Conservation (phyloP, 64 coral and sea anemone genomes). For the Montipora cactus region DNA sequence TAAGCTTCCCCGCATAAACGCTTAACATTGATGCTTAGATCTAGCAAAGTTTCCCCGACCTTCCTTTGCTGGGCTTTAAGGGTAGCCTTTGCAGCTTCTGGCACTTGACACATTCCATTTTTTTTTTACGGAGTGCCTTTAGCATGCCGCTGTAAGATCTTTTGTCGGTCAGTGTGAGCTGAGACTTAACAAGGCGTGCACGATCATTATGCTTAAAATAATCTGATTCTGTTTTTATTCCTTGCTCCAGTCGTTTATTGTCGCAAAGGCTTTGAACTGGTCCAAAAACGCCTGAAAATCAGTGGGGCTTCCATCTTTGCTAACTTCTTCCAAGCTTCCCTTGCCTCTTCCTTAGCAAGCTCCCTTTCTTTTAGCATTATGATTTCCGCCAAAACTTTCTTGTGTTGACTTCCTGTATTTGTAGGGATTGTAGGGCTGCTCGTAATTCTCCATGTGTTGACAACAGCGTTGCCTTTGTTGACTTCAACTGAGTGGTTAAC, state of each 20-base stretch:
- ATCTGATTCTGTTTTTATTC: slow-evolving; percentile 31
- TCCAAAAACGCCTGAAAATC: slow-evolving; percentile 62
- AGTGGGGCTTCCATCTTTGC: slow-evolving; percentile 43
- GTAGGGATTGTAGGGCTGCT: background rate
- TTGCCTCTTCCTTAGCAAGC: background rate
- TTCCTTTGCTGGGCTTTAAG: no score
- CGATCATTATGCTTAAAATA: slow-evolving; percentile 29
- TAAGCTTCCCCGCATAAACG: no score
- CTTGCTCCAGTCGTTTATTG: slow-evolving; percentile 21
- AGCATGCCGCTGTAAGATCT: slow-evolving; percentile 31
- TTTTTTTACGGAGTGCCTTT: slow-evolving; percentile 29
- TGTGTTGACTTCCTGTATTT: background rate
- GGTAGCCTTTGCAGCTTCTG: no score
- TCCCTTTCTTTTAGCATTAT: no score
- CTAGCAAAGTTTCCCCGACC: no score
- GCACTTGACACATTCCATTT: slow-evolving; percentile 48
- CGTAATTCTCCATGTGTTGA: no score
- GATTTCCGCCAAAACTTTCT: no score
- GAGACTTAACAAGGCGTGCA: slow-evolving; percentile 1
- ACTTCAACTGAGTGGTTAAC: no score
- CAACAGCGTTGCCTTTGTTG: no score
- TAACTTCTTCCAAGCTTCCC: slow-evolving; percentile 1
- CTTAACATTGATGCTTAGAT: no score
- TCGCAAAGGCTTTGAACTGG: slow-evolving; percentile 46
- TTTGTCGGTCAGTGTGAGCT: slow-evolving; percentile 23